These are phyloP conservation scores for honey bee (Apis mellifera) DNA, from an alignment of 1,140 invertebrate genomes.

Conservation along the genomic window Amel_HAv3.1 CM009932.2:12613501-12614000, in stretches of 20 bases:
- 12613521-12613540: background rate
- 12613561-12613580: background rate
- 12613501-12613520: background rate
- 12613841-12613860: background rate
- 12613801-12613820: conserved; percentile 5
- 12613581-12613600: background rate
- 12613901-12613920: background rate
- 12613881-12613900: background rate
- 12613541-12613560: background rate
- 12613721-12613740: conserved; percentile 14
- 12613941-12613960: background rate
- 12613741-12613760: background rate
- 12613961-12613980: conserved; percentile 9
- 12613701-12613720: conserved; percentile 9
- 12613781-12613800: background rate
- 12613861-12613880: background rate
- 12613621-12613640: background rate
- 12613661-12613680: background rate
- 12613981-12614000: conserved; percentile 25
- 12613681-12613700: background rate
- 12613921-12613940: background rate
- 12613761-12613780: background rate
- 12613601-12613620: background rate
- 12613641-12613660: background rate
- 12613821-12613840: background rate